Evolutionary conservation across 2,113 vertebrate genomes (phyloP), one percentile per base, ranked within the genome.

Genomic region (Morone chrysops): DNA sequence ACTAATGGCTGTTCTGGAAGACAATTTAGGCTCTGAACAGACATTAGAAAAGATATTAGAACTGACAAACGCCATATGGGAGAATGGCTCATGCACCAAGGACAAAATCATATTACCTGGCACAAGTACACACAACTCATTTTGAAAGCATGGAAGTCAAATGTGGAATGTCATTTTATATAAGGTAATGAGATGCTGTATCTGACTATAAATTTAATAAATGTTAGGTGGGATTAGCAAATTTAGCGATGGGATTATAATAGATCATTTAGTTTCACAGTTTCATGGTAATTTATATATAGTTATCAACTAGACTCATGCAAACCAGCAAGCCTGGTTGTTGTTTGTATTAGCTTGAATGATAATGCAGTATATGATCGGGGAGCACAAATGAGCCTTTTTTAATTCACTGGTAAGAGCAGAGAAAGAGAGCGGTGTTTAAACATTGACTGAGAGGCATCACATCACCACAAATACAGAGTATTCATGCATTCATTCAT

Each of bases 1-100:
- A 72, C 56, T 84, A 86, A 90, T 85, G 71, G 75, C 68, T 84
- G 80, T 72, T 88, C 73, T 18, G 71, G 78, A 87, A 80, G 78
- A 86, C 18, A 25, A 82, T 86, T 83, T 62, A 67, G 79, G 36
- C 75, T 54, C 80, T 11, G 79, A 87, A 45, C 84, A 85, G 65
- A 90, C 71, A 85, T 89, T 87, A 78, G 41, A 31, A 75, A 74
- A 77, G 54, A 82, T 76, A 84, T 91, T 74, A 83, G 41, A 81
- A 54, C 48, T 12, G 17, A 53, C 53, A 6, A 70, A 60, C 38
- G 31, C 70, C 84, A 83, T 80, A 81, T 87, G 80, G 71, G 71
- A 84, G 63, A 78, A 70, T 31, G 70, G 56, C 82, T 72, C 56
- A 60, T 51, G 45, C 59, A 43, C 51, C 76, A 80, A 84, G 84